phyloP scores from a whole-genome alignment of 2,797 vertebrate species.

The Pseudopleuronectes americanus region DNA sequence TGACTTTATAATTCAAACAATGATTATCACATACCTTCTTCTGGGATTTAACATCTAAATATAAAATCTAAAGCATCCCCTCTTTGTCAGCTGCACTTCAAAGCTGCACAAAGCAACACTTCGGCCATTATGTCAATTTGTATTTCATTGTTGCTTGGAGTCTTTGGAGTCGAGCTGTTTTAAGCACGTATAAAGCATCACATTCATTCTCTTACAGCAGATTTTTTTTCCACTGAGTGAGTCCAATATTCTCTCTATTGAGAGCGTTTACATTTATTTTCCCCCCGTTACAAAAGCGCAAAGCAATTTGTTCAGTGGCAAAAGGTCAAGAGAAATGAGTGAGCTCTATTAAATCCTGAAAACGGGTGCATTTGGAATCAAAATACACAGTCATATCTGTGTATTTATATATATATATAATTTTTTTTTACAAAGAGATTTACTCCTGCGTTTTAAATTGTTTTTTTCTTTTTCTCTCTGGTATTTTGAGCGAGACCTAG shows the following conservation, averaged over 20 bases:
- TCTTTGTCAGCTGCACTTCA: no score
- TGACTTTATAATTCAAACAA: no score
- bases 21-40: no score
- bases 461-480: background rate
- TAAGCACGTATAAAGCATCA: slow-evolving; percentile 11
- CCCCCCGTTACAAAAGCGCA: background rate
- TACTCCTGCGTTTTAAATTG: background rate
- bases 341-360: slow-evolving; percentile 42
- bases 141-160: slow-evolving; percentile 18
- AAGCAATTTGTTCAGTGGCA: slow-evolving; percentile 41
- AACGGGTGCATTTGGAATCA: slow-evolving; percentile 23
- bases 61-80: no score
- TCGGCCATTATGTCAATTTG: background rate
- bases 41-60: no score
- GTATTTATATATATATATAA: no score
- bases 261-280: slow-evolving; percentile 1
- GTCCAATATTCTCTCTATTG: slow-evolving; percentile 1
- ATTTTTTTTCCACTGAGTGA: slow-evolving; percentile 20
- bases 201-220: slow-evolving; percentile 22
- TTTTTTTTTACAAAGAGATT: slow-evolving; percentile 17
- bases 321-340: slow-evolving; percentile 52
- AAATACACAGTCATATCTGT: slow-evolving; percentile 7
- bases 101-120: no score
- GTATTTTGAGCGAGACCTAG: background rate
- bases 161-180: slow-evolving; percentile 18